Evolutionary conservation across 53 echinoderm and acorn worm genomes (phyloP).

Genomic region (Actinopyga echinites): DNA sequence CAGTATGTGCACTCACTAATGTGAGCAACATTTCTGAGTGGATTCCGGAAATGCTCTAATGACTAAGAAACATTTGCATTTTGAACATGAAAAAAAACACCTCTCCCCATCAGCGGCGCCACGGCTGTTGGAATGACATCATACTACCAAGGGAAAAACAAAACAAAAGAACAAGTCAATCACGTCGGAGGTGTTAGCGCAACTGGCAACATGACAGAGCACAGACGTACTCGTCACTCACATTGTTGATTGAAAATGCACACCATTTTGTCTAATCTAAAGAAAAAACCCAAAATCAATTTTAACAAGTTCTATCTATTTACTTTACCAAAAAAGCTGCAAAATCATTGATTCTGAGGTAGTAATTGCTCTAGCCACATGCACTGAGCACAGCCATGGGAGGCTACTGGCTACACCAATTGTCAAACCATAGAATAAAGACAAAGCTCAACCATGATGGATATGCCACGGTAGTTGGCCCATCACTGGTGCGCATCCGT

Average conservation of each 20-base stretch:
- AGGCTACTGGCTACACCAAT: neutral
- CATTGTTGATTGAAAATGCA: too few species aligned
- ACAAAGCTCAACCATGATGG: neutral
- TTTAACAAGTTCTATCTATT: too few species aligned
- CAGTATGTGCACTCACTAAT: too few species aligned
- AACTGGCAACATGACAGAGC: too few species aligned
- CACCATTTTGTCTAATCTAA: too few species aligned
- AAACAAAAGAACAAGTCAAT: slow-evolving; percentile 23
- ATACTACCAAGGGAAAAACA: neutral
- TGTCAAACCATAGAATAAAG: neutral
- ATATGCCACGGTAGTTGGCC: neutral
- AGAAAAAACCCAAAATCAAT: too few species aligned
- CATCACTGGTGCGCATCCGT: neutral
- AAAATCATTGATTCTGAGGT: too few species aligned
- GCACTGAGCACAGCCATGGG: too few species aligned
- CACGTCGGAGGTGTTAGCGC: slow-evolving; percentile 1
- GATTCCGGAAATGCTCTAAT: neutral
- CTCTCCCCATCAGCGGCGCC: neutral
- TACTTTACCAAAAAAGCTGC: too few species aligned
- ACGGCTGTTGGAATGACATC: neutral
- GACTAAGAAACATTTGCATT: slow-evolving; percentile 39
- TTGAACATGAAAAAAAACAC: slow-evolving; percentile 17
- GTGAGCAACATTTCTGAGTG: too few species aligned
- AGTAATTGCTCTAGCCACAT: too few species aligned
- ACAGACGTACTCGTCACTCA: too few species aligned